Evolutionary conservation across 2,888 invertebrate species (phyloP).

Genomic region (Dione vanillae): DNA sequence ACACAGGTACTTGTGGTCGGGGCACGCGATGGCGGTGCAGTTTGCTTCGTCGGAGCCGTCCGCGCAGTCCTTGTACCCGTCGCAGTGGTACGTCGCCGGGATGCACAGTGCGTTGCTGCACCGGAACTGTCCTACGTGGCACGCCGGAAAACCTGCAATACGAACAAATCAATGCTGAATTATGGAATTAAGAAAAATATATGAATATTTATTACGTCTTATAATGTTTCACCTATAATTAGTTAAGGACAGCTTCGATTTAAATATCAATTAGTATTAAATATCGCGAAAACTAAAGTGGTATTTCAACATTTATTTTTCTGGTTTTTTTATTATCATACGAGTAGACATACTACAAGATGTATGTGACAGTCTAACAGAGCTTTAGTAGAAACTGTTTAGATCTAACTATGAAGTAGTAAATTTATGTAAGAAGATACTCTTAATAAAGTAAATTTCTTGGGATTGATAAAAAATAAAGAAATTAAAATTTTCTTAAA

Average conservation of each 20-base stretch:
- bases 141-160: conserved; percentile 92
- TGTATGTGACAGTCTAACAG: background rate
- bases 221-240: too few species aligned
- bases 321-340: background rate
- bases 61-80: conserved; percentile 94
- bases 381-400: background rate
- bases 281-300: too few species aligned
- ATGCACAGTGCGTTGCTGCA: conserved; percentile 97
- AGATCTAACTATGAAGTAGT: background rate
- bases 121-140: conserved; percentile 95
- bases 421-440: background rate
- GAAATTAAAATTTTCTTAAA: too few species aligned
- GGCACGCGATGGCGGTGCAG: conserved; percentile 94
- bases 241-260: too few species aligned
- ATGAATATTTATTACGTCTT: too few species aligned
- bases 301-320: too few species aligned
- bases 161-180: too few species aligned
- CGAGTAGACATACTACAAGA: background rate
- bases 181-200: too few species aligned
- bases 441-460: background rate
- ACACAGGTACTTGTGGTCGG: conserved; percentile 95
- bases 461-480: background rate
- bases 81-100: conserved; percentile 93
- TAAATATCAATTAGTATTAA: too few species aligned
- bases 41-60: conserved; percentile 96